Evolutionary conservation across 2,888 invertebrate genomes (phyloP).

Genomic region (Drosophila monieri): DNA sequence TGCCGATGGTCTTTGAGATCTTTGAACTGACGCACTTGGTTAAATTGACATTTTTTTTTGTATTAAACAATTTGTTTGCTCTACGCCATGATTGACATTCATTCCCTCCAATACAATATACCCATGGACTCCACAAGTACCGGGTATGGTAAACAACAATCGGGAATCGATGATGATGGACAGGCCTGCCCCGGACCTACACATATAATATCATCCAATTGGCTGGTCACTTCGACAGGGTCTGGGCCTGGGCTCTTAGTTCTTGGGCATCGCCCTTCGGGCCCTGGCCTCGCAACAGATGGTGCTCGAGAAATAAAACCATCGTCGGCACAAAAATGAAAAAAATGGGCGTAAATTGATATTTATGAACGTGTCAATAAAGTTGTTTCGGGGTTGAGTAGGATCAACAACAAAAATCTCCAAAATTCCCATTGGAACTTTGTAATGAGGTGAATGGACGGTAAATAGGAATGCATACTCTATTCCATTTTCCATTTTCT

Average conservation of each 20-base stretch:
- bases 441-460: slow-evolving; percentile 39
- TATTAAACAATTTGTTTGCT: too few relatives aligned
- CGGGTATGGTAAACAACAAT: slow-evolving; percentile 13
- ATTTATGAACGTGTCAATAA: slow-evolving; percentile 46
- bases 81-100: too few relatives aligned
- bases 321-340: slow-evolving; percentile 20
- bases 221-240: slow-evolving; percentile 24
- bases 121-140: not conserved
- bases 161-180: slow-evolving; percentile 54
- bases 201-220: slow-evolving; percentile 14
- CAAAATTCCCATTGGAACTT: slow-evolving; percentile 16
- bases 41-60: too few relatives aligned
- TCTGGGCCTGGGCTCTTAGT: slow-evolving; percentile 4
- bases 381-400: slow-evolving; percentile 37
- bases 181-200: slow-evolving; percentile 41
- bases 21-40: too few relatives aligned
- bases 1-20: not conserved
- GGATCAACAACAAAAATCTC: slow-evolving; percentile 14
- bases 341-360: slow-evolving; percentile 56
- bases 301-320: slow-evolving; percentile 49
- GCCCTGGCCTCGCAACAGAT: slow-evolving; percentile 62
- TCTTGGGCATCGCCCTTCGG: slow-evolving; percentile 22
- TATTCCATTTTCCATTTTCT: not conserved
- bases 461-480: not conserved
- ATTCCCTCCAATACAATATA: not conserved